Base-by-base conservation (phyloP, 2,113 vertebrate genomes). In the Butorides virescens region DNA sequence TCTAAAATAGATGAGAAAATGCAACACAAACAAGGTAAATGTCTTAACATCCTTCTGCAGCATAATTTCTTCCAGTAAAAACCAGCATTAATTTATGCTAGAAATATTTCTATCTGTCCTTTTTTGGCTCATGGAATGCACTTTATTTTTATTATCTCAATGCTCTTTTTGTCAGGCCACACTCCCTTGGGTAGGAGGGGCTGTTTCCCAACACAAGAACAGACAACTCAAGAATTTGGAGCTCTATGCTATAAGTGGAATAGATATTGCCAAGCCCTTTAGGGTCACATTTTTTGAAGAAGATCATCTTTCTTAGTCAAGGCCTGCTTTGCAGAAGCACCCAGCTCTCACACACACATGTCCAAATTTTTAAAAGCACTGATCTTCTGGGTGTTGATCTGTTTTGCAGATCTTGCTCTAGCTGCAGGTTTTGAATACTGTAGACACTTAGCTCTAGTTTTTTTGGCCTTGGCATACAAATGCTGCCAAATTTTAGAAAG, bases 131-230 rank as follows among this genome's bases (percentile, higher is more conserved):
- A 37, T 39, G 71, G 88, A 94, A 95, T 63, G 67, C 53, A 83
- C 58, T 95, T 90, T 66, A 88, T 71, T 88, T 95, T 86, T 77
- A 70, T 94, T 73, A 90, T 88, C 72, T 96, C 91, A 92, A 88
- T 94, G 82, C 67, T 88, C 58, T 93, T 97, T 94, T 76, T 88
- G 92, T 95, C 75, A 90, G 92, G 72, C 72, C 75, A 90, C 3
- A 0, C 75, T 96, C 86, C 88, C 92, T 95, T 83, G 92, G 88
- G 82, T 83, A 92, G 72, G 71, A 96, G 71, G 39, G 91, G 71
- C 62, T 79, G 50, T 68, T 85, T 90, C 63, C 58, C 78, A 88
- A 86, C 82, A 46, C 55, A 90, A 67, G 85, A 94, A 90, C 86
- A 94, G 88, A 76, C 82, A 76, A 70, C 79, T 88, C 67, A 92